Base-by-base conservation (phyloP, 2,888 invertebrate species). In the Galeopsomyia nigrocyanea region DNA sequence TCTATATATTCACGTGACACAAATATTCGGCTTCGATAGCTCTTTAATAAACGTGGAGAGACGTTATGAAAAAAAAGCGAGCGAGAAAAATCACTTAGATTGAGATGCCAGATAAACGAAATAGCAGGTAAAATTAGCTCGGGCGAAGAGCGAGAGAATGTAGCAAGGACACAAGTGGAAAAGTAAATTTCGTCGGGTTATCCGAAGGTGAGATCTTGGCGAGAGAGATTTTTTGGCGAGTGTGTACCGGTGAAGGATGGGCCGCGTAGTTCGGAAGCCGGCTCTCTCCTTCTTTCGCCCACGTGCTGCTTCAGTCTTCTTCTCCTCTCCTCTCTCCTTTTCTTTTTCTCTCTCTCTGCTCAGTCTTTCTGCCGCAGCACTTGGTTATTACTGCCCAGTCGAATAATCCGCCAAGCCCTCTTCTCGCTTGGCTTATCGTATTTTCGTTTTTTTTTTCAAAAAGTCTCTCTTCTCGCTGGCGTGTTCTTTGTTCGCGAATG, bases 221-320 rank as follows among this genome's bases (percentile, higher is more conserved):
- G 19, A 17, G 39, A 31, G 55, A 14, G 50, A 69, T 71, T 73
- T 60, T 71, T 60, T 69, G 55, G 39, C 19, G 50, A 19, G 69
- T 46, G 73, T 66, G 73, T 75, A 66, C 73, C 57, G 49, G 51
- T 61, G 70, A 71, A 73, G 77, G 73, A 58, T 74, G 72, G 71
- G 53, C 71, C 76, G 77, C 74, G 74, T 76, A 77, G 74, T 70
- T 72, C 77, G 75, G 77, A 73, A 77, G 75, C 73, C 67, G 31
- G 39, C 22, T 17, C 21, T 56, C 21, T 56, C 5, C 56, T 13
- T 50, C 62, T 22, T 26, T 31, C 62, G 21, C 62, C 50, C 55
- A 21, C 49, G 46, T 16, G 16, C 49, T n/a, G n/a, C n/a, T n/a
- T n/a, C n/a, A n/a, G n/a, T n/a, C n/a, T n/a, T n/a, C n/a, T n/a